These are phyloP conservation scores for Polyploca ridens DNA, from an alignment of 2,888 invertebrate genomes.

Conservation along the genomic window DNA sequence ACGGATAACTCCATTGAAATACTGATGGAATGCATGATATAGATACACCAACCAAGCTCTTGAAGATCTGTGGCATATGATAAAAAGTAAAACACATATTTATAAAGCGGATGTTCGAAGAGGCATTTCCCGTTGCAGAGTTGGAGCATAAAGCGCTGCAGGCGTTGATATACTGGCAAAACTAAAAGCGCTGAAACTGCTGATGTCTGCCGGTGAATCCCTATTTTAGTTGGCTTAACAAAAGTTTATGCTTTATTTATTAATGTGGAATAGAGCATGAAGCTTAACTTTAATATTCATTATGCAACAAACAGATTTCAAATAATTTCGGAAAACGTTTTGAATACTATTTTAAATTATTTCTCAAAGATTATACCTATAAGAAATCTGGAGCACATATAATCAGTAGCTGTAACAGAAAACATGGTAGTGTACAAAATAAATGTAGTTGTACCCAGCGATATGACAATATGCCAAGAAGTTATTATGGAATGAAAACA, in stretches of 20 bases:
- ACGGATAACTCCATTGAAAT: slow-evolving; percentile 3
- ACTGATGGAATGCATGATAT: background rate
- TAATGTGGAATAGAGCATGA: background rate
- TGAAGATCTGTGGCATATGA: background rate
- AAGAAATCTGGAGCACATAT: background rate
- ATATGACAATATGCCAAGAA: slow-evolving; percentile 1
- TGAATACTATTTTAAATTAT: background rate
- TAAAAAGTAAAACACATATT: background rate
- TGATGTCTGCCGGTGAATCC: background rate
- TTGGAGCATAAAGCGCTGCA: slow-evolving; percentile 6
- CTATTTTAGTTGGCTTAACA: slow-evolving; percentile 4
- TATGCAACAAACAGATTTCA: background rate
- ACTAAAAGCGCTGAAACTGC: slow-evolving; percentile 9
- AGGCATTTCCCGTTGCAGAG: background rate
- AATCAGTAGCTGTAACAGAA: background rate
- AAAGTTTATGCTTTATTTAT: slow-evolving; percentile 7
- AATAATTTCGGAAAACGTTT: background rate
- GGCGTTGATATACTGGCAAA: slow-evolving; percentile 1
- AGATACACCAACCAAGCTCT: background rate
- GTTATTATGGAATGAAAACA: background rate
- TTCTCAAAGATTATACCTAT: background rate
- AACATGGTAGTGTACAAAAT: background rate
- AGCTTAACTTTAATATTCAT: background rate
- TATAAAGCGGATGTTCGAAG: background rate
- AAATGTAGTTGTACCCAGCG: background rate